A percentile compares a stretch with the other conserved stretches of the same genome.
These are phyloP conservation scores for Micrasema minimum DNA, from an alignment of 1,140 invertebrate genomes.

Conservation along the genomic window DNA sequence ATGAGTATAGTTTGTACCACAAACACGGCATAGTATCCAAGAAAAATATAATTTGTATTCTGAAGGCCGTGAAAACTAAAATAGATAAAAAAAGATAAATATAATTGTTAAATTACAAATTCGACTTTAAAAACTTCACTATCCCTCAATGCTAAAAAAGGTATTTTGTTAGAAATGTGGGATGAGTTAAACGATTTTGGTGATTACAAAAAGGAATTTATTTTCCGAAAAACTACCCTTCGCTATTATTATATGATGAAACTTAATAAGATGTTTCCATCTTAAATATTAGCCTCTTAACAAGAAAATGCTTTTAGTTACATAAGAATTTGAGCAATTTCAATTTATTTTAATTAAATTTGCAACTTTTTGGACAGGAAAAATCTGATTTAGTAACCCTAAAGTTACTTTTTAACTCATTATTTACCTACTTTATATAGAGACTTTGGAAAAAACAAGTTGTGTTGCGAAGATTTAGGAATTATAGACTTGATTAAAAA, in stretches of 20 bases:
- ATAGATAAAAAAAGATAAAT: too few species aligned
- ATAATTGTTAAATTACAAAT: too few species aligned
- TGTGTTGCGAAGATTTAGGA: too few species aligned
- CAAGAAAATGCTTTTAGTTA: constrained; percentile 5
- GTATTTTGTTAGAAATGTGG: too few species aligned
- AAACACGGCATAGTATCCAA: too few species aligned
- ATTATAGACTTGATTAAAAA: too few species aligned
- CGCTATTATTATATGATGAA: not conserved
- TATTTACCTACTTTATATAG: not conserved
- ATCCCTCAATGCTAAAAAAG: too few species aligned
- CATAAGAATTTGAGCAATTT: constrained; percentile 20
- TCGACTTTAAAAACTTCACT: too few species aligned
- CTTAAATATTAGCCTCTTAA: constrained; percentile 3
- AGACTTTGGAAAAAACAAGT: not conserved
- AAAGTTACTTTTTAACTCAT: constrained; percentile 2
- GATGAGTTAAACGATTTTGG: not conserved
- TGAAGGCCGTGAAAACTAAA: too few species aligned
- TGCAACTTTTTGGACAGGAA: constrained; percentile 6
- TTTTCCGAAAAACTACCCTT: not conserved
- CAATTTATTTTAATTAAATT: constrained; percentile 24
- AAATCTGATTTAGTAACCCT: not conserved
- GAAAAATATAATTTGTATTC: too few species aligned
- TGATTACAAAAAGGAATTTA: not conserved
- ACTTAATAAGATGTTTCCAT: constrained; percentile 2
- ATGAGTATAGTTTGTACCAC: too few species aligned